These are phyloP conservation scores for Clupea harengus DNA, from an alignment of 2,113 vertebrate genomes.

Conservation along the genomic window DNA sequence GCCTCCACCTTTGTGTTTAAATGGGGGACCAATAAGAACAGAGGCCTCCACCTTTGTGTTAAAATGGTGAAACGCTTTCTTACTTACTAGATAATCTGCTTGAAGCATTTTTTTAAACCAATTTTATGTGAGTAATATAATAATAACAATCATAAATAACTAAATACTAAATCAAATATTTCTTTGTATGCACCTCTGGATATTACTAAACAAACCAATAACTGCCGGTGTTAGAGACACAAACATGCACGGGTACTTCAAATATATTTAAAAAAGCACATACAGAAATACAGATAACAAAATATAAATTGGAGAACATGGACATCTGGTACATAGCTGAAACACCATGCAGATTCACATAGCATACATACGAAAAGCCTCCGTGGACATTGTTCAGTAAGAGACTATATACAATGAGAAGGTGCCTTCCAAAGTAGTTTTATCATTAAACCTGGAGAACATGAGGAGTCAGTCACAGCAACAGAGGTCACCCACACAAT, in stretches of 20 bases:
- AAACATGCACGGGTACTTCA: conserved; percentile 75
- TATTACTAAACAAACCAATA: too few relatives aligned
- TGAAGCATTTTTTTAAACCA: too few relatives aligned
- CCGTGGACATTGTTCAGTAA: conserved; percentile 47
- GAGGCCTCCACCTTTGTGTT: too few relatives aligned
- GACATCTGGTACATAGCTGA: conserved; percentile 62
- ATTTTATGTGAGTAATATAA: too few relatives aligned
- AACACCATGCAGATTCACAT: conserved; percentile 72
- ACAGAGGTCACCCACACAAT: conserved; percentile 42
- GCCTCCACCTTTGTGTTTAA: too few relatives aligned
- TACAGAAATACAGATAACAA: conserved; percentile 76
- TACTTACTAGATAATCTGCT: background rate
- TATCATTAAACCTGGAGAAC: conserved; percentile 65
- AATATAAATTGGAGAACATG: conserved; percentile 67
- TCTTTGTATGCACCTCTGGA: too few relatives aligned
- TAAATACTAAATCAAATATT: too few relatives aligned
- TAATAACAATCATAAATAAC: too few relatives aligned
- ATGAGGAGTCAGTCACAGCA: conserved; percentile 66
- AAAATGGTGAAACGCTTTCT: background rate
- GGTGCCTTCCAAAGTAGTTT: conserved; percentile 66
- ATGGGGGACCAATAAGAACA: background rate
- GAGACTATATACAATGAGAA: conserved; percentile 63
- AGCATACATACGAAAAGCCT: conserved; percentile 57
- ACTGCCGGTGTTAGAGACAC: conserved; percentile 42
- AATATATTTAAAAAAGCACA: conserved; percentile 74